A percentile compares a stretch with the other conserved stretches of the same genome.
phyloP scores from a whole-genome alignment of 2,113 vertebrate species.

The Marmota monax region DNA sequence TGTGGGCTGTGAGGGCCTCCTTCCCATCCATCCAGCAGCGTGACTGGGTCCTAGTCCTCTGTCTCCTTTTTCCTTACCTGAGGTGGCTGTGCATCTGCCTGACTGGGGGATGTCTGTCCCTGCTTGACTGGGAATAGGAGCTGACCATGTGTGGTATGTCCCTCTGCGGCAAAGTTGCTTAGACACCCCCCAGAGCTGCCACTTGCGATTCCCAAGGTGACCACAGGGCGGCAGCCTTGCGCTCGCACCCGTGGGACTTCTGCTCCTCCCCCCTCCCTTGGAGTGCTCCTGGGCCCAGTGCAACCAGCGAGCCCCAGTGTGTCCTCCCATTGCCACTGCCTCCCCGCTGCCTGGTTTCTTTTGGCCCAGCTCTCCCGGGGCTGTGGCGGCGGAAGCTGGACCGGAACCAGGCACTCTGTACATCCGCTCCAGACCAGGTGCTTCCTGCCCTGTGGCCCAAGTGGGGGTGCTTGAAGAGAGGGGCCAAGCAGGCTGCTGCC shows the following conservation, averaged over 20 bases:
- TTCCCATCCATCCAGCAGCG: too few species aligned
- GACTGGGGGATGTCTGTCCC: not conserved
- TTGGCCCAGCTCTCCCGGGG: conserved; percentile 85
- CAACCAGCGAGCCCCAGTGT: too few species aligned
- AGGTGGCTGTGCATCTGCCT: too few species aligned
- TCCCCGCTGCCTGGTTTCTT: conserved; percentile 24
- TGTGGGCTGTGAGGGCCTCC: not conserved
- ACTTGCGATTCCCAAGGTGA: not conserved
- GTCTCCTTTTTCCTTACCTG: not conserved
- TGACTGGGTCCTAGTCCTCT: not conserved
- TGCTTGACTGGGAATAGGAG: not conserved
- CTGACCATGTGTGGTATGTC: not conserved
- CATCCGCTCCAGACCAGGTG: conserved; percentile 78
- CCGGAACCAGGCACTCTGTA: conserved; percentile 74
- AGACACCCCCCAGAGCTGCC: not conserved
- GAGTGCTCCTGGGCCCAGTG: fast-evolving
- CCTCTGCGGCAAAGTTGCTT: not conserved
- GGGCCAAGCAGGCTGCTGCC: not conserved
- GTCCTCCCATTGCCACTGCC: not conserved
- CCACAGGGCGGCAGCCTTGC: conserved; percentile 51
- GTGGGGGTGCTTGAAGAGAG: not conserved
- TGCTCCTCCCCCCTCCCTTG: fast-evolving
- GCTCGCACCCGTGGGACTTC: too few species aligned
- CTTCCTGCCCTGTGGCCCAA: conserved; percentile 67
- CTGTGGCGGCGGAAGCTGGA: conserved; percentile 74